Base-by-base conservation (phyloP, 2,888 invertebrate species). In the Exocentrus adspersus region DNA sequence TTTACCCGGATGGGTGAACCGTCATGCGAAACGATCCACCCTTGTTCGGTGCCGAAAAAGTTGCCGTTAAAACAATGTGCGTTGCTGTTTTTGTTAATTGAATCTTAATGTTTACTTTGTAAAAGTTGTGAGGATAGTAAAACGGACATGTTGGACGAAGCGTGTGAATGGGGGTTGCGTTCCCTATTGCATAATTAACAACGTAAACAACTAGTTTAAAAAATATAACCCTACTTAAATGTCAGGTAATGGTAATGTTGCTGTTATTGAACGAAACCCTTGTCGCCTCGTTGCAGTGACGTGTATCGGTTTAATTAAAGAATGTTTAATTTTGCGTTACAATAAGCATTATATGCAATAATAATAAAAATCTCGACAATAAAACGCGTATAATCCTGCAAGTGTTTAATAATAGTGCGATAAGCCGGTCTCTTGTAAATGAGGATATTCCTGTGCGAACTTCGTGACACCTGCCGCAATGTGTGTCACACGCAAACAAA, bases 391-490 rank as follows among this genome's bases (percentile, higher is more conserved):
- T n/a, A 43, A 43, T 7, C 9, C 17, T 10, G 3, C 7, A 42
- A 3, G 6, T 10, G 3, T 12, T 9, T 9, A 9, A 46, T 46
- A 16, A 24, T 28, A n/a, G 28, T 48, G 28, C 16, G 9, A 7
- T 24, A 28, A 48, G 14, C 7, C 10, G 17, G 28, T 19, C 2
- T 41, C 17, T 43, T 24, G 32, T 57, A 57, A 32, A 46, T 45
- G 57, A 46, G 57, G 57, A 57, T 57, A 57, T 57, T 57, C 17
- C 28, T 14, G 16, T 12, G 19, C 3, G 12, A n/a, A 5, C 28
- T 54, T 24, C 12, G 20, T 30, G 57, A 57, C 57, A 61, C 52
- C 46, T 56, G 46, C 64, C 42, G 64, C 61, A 61, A 56, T 61
- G 45, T 50, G 45, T 52, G 21, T 12, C 24, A 28, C 62, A 62